phyloP scores from a whole-genome alignment of 2,797 vertebrate species.

The Catharus ustulatus region DNA sequence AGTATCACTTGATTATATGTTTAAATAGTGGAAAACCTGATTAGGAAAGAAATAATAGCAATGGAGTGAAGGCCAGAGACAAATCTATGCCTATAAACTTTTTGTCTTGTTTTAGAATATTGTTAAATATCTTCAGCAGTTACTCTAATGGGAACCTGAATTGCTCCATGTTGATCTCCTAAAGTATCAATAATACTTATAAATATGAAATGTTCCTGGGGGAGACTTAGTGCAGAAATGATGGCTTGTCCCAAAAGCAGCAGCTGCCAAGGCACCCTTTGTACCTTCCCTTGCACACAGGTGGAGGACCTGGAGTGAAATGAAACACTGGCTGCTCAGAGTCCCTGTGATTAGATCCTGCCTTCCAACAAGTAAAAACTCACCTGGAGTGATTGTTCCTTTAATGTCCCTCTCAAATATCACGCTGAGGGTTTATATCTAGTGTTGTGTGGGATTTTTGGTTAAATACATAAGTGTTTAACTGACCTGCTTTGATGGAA shows the following conservation, averaged over 20 bases:
- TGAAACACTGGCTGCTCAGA: not conserved
- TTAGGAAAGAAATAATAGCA: not conserved
- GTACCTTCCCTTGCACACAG: fast-evolving
- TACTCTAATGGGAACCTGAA: not conserved
- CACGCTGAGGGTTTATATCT: not conserved
- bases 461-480: not conserved
- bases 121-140: not conserved
- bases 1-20: not conserved
- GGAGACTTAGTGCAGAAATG: not conserved
- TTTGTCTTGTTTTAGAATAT: not conserved
- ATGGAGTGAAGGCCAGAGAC: not conserved
- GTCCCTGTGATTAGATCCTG: not conserved
- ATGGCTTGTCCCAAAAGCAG: not conserved
- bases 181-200: not conserved
- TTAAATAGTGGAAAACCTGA: not conserved
- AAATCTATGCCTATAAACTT: not conserved
- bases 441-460: not conserved
- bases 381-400: not conserved
- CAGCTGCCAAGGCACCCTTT: not conserved
- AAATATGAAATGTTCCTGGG: not conserved
- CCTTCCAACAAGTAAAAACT: not conserved
- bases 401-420: not conserved
- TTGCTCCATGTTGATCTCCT: not conserved
- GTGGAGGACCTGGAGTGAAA: not conserved
- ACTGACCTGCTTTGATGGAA: not conserved